Evolutionary conservation across 2,888 invertebrate genomes (phyloP), one percentile per base, ranked within the genome.

Genomic region (Protodeltote pygarga): DNA sequence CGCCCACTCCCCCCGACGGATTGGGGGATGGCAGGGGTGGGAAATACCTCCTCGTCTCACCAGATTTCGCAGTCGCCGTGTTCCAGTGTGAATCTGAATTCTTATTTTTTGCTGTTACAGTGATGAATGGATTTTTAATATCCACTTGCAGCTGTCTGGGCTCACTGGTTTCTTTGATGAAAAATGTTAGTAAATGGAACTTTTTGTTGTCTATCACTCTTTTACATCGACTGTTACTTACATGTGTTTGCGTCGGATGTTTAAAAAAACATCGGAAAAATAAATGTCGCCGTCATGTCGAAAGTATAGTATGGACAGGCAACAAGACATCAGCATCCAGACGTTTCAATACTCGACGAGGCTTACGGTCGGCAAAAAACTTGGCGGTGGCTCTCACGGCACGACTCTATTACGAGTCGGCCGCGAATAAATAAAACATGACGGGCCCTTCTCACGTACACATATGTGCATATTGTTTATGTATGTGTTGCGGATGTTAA

Each of bases 361-460:
- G 67, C 70, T 74, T 78, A 78, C 82, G 73, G 83, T 79, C 80
- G 81, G 86, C 87, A 91, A 91, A 92, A 92, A 92, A 92, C 87
- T 81, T 78, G 79, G 82, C 83, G 83, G 81, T 79, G 84, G 87
- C 81, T 89, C 92, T 87, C 90, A 90, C 88, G 86, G 84, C 87
- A 89, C 90, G 89, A 89, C 92, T 91, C 90, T 92, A 92, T 92
- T 91, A 90, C 89, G 75, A 85, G 85, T 85, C 83, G 79, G 81
- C 83, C 77, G 86, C 85, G 81, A 85, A 92, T 92, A 92, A 91
- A 92, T 92, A 92, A 92, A 91, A 92, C 92, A 92, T 92, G 91
- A 89, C 82, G 89, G 81, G 87, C 89, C 89, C 88, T 90, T 89
- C 89, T 88, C 89, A 87, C 88, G 84, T 86, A 85, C 83, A 81